Conservation (phyloP, 1,140 invertebrate genomes). For the Drosophila pachea region DNA sequence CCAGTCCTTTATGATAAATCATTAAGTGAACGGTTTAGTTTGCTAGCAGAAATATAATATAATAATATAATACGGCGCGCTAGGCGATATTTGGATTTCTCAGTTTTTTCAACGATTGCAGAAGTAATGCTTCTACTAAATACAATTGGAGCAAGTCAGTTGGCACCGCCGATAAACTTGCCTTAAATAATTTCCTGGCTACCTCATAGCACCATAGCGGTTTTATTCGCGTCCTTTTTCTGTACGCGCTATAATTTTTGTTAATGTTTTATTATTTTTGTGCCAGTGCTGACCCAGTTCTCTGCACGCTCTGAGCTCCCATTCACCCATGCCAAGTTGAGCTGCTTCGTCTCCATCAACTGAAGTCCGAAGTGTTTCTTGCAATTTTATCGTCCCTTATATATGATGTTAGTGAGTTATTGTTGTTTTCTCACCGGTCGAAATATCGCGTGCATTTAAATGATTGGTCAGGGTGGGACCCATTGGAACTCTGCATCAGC, state of each 20-base stretch:
- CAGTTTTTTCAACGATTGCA: constrained; percentile 33
- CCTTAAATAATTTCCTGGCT: constrained; percentile 40
- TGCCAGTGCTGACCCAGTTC: constrained; percentile 62
- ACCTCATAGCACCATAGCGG: constrained; percentile 6
- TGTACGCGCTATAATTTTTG: constrained; percentile 68
- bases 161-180: constrained; percentile 25
- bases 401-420: constrained; percentile 56
- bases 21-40: constrained; percentile 1
- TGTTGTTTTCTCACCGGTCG: constrained; percentile 36
- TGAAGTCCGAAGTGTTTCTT: constrained; percentile 45
- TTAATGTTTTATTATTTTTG: constrained; percentile 75
- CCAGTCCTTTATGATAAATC: constrained; percentile 79
- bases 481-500: constrained; percentile 47
- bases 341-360: constrained; percentile 37
- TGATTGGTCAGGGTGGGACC: constrained; percentile 62
- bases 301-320: constrained; percentile 51
- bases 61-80: constrained; percentile 3
- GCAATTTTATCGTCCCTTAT: constrained; percentile 56
- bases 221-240: constrained; percentile 33
- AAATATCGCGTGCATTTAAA: constrained; percentile 76
- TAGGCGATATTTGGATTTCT: constrained; percentile 1
- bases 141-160: constrained; percentile 20
- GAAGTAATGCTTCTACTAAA: constrained; percentile 10
- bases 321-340: constrained; percentile 17
- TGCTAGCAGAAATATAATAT: constrained; percentile 32